Evolutionary conservation across 2,797 vertebrate genomes (phyloP), one percentile per base, ranked within the genome.

Genomic region (Gymnothorax javanicus): DNA sequence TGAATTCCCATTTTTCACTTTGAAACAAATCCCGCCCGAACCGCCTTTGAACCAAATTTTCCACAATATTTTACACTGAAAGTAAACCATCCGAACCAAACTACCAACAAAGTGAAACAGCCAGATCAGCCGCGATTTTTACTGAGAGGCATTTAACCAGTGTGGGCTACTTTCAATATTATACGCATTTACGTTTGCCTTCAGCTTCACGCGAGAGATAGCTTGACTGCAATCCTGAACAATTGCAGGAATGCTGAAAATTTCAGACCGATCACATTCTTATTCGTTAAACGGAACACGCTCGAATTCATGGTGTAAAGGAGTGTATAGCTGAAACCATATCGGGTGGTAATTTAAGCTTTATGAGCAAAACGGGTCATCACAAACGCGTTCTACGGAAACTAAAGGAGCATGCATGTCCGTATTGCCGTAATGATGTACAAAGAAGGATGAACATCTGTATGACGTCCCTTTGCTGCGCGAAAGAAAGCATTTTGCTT

Each of bases 401-500:
- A 59, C 59, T 79, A 50, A 85, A 27, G 60, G n/a, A 64, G 25
- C 25, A 86, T 67, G 81, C 20, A 27, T 83, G 56, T 85, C 77
- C 50, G 25, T 86, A 81, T 50, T 84, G 84, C 64, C 52, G 71
- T 50, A 25, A 58, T 12, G 56, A 91, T 90, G 89, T 85, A 59
- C 52, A 86, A 84, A 59, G 54, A 89, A 88, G 90, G 73, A 83
- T 84, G 89, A 87, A 56, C 67, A 59, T 64, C 82, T 69, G 17
- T 5, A 59, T 87, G 56, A 82, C 87, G 85, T 87, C 86, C 87
- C 89, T 77, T 83, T 52, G 84, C 79, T 88, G n/a, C 82, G 59
- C 25, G 82, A 88, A 71, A 85, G 58, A 83, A 89, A 89, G 83
- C 85, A 87, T 87, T 84, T 82, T 85, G 91, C 95, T 95, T 94